phyloP scores from a whole-genome alignment of 1,140 invertebrate genomes.

The Bactericera cockerelli region DNA sequence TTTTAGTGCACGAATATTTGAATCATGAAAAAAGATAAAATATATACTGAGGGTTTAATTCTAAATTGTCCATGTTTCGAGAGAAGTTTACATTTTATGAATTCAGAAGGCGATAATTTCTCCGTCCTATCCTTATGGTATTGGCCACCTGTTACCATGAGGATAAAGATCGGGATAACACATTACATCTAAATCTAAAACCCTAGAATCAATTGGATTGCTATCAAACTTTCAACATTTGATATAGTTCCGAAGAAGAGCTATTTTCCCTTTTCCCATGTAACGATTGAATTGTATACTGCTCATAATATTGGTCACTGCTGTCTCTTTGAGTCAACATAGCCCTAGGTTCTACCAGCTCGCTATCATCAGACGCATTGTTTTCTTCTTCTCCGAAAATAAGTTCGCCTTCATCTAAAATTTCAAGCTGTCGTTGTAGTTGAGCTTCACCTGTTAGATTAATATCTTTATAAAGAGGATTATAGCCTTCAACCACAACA shows the following conservation, averaged over 20 bases:
- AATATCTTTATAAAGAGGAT: conserved; percentile 21
- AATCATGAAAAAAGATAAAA: conserved; percentile 24
- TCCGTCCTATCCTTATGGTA: background rate
- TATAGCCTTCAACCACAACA: conserved; percentile 18
- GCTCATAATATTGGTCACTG: conserved; percentile 22
- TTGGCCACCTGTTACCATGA: conserved; percentile 10
- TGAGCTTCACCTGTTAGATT: conserved; percentile 8
- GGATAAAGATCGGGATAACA: conserved; percentile 26
- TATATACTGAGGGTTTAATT: conserved; percentile 24
- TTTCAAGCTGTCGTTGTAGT: background rate
- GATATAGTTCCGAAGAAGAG: conserved; percentile 22
- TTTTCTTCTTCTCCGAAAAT: background rate
- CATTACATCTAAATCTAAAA: conserved; percentile 22
- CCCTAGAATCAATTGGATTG: conserved; percentile 20
- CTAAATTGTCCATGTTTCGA: conserved; percentile 23
- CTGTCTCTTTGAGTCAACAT: conserved; percentile 20
- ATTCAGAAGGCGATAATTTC: conserved; percentile 10
- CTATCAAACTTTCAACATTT: conserved; percentile 25
- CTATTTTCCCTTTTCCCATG: conserved; percentile 23
- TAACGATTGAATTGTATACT: conserved; percentile 25
- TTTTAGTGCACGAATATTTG: conserved; percentile 23
- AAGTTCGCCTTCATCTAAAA: background rate
- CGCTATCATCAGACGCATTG: too few species aligned
- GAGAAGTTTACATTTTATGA: conserved; percentile 22
- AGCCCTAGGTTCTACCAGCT: background rate